Percentiles rank a stretch among this genome's conserved stretches.
These are phyloP conservation scores for Elymnias hypermnestra DNA, from an alignment of 1,140 invertebrate species.

Conservation along the genomic window DNA sequence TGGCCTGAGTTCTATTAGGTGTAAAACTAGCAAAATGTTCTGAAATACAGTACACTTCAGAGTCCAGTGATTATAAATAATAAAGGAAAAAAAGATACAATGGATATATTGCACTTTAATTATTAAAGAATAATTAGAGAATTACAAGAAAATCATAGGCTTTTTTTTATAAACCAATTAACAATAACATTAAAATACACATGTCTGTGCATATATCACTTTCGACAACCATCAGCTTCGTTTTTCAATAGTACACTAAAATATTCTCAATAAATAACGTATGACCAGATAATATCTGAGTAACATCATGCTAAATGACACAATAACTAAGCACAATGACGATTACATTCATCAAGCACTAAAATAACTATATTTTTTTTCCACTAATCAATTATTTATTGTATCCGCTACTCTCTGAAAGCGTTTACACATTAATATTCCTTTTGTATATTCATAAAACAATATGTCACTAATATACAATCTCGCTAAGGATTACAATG, in stretches of 20 bases:
- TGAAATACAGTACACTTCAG: neutral
- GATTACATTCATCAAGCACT: conserved; percentile 69
- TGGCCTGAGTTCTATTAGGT: too few relatives aligned
- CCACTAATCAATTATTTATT: conserved; percentile 53
- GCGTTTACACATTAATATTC: conserved; percentile 56
- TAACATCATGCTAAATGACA: conserved; percentile 66
- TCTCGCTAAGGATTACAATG: conserved; percentile 27
- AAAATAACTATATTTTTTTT: conserved; percentile 62
- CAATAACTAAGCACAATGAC: conserved; percentile 73
- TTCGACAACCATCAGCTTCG: neutral
- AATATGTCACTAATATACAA: conserved; percentile 24
- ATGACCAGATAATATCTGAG: conserved; percentile 53
- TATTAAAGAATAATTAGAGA: neutral
- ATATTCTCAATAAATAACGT: conserved; percentile 37
- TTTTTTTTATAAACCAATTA: neutral
- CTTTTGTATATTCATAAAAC: conserved; percentile 26
- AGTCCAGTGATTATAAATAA: neutral
- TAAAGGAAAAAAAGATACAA: neutral
- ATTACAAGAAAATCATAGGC: neutral
- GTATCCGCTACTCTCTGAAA: conserved; percentile 66
- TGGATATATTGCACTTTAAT: conserved; percentile 5
- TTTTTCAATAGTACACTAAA: conserved; percentile 2
- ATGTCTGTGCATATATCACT: neutral
- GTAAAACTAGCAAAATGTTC: too few relatives aligned
- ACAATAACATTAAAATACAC: conserved; percentile 2